A percentile compares a stretch with the other conserved stretches of the same genome.
Conservation (phyloP, 2,888 invertebrate species). For the Cephus runcator region DNA sequence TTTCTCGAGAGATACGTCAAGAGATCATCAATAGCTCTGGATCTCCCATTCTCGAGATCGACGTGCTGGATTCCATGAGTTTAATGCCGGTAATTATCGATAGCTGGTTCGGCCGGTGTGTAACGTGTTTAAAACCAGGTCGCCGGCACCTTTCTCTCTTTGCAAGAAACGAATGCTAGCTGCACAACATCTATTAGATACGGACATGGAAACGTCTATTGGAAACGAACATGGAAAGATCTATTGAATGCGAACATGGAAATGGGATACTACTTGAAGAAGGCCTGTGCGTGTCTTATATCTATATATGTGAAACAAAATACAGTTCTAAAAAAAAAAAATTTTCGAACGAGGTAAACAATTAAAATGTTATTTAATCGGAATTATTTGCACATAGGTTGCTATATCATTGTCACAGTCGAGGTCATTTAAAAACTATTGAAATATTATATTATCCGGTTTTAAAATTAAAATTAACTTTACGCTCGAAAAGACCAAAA, state of each 20-base stretch:
- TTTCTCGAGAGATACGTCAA: not conserved
- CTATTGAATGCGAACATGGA: not conserved
- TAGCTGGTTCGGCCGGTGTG: conserved; percentile 15
- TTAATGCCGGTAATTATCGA: conserved; percentile 32
- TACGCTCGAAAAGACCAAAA: not conserved
- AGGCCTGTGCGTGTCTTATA: not conserved
- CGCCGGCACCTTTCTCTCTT: conserved; percentile 54
- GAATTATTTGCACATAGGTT: not conserved
- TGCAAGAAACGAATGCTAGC: conserved; percentile 26
- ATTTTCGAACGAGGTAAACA: not conserved
- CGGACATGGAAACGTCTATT: not conserved
- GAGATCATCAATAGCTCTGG: not conserved
- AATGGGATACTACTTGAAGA: not conserved
- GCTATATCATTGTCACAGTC: not conserved
- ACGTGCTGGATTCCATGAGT: not conserved
- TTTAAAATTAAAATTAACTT: not conserved
- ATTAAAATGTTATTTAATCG: not conserved
- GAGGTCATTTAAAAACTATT: not conserved
- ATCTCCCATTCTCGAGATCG: not conserved
- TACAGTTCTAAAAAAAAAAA: not conserved
- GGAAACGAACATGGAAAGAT: not conserved
- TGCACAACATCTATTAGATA: not conserved
- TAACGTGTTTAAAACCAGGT: conserved; percentile 52
- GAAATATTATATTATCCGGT: not conserved
- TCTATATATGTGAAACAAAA: not conserved